Conservation (phyloP, 2,888 invertebrate genomes). For the Drosophila siamana region DNA sequence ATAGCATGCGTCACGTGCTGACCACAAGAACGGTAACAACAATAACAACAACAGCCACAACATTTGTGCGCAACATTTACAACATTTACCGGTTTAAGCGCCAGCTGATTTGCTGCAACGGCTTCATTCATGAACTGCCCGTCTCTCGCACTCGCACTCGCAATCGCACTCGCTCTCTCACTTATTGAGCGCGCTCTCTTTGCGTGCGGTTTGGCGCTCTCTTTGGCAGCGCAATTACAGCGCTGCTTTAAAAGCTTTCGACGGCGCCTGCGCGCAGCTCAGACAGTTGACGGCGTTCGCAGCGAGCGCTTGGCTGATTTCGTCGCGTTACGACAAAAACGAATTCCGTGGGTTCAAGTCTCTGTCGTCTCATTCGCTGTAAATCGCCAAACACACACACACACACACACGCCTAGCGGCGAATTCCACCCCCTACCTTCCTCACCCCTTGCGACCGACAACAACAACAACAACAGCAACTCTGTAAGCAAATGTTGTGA, state of each 20-base stretch:
- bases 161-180: constrained; percentile 1
- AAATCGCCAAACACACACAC: constrained; percentile 9
- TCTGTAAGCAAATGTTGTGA: constrained; percentile 25
- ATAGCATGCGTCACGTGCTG: constrained; percentile 51
- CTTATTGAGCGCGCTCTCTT: constrained; percentile 5
- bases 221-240: constrained; percentile 31
- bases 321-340: constrained; percentile 53
- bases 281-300: constrained; percentile 78
- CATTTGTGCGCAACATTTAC: constrained; percentile 34
- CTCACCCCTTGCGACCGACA: too few species aligned
- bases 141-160: constrained; percentile 1
- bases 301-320: constrained; percentile 62
- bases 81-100: constrained; percentile 56
- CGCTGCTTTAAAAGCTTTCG: constrained; percentile 64
- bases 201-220: neutral
- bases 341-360: constrained; percentile 18
- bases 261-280: constrained; percentile 67
- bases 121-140: constrained; percentile 54
- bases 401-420: neutral
- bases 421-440: neutral
- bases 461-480: neutral
- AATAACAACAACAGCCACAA: constrained; percentile 4
- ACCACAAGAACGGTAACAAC: constrained; percentile 17
- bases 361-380: neutral
- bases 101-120: constrained; percentile 42